Evolutionary conservation across 2,888 invertebrate genomes (phyloP).

Genomic region (Pheosia tremula): DNA sequence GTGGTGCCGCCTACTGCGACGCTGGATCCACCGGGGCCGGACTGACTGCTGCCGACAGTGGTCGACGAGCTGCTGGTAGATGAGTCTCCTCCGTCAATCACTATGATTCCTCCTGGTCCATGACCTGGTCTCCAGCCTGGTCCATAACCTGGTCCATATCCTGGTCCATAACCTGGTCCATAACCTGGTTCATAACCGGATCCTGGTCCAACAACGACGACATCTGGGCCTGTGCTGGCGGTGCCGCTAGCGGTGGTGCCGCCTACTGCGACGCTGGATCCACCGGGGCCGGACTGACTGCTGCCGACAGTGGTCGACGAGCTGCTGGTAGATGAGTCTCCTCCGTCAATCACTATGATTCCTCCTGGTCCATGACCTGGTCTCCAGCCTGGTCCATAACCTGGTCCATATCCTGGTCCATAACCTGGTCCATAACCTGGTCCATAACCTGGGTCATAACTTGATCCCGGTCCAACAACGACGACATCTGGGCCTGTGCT

Average conservation of each 20-base stretch:
- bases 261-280: background rate
- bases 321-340: background rate
- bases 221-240: background rate
- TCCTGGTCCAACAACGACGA: background rate
- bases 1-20: background rate
- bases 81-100: background rate
- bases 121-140: background rate
- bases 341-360: background rate
- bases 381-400: background rate
- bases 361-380: background rate
- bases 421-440: too few species aligned
- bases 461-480: too few species aligned
- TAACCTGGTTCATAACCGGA: background rate
- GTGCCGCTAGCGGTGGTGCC: background rate
- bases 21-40: background rate
- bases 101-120: background rate
- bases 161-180: too few species aligned
- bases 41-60: background rate
- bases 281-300: background rate
- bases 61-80: background rate
- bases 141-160: background rate
- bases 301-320: background rate
- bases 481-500: too few species aligned
- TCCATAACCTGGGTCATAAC: too few species aligned
- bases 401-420: background rate